phyloP scores from a whole-genome alignment of 2,113 vertebrate genomes.

The Saimiri boliviensis region DNA sequence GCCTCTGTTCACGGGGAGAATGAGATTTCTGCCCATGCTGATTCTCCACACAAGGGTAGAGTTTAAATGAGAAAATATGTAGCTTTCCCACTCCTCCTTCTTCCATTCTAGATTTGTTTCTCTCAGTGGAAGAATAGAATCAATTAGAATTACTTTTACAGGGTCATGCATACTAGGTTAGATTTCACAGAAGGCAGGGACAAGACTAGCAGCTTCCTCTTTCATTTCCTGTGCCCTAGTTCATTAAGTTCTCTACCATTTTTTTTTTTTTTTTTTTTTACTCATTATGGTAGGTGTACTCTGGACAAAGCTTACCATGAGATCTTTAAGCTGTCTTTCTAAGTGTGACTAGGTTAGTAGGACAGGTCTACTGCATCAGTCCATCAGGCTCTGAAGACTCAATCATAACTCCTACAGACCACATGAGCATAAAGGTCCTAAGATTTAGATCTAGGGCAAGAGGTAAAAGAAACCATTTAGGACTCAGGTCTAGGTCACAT shows the following conservation, averaged over 20 bases:
- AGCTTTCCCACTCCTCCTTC: neutral
- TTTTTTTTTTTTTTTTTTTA: neutral
- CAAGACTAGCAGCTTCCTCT: neutral
- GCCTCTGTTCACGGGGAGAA: neutral
- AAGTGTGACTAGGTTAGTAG: neutral
- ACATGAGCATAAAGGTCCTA: neutral
- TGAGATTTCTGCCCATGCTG: neutral
- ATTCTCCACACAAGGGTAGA: neutral
- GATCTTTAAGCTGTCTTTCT: neutral
- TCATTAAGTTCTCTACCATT: neutral
- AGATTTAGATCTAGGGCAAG: constrained; percentile 25
- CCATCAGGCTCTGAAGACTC: neutral
- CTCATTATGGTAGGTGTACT: neutral
- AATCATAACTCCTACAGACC: neutral
- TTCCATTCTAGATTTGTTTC: constrained; percentile 2
- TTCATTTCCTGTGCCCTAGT: neutral
- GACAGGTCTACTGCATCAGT: neutral
- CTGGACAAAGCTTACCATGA: neutral
- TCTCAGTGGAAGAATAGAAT: neutral
- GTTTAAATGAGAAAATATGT: neutral
- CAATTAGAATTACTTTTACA: constrained; percentile 13
- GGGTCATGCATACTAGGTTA: neutral
- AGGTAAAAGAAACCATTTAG: neutral
- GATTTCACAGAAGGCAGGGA: neutral
- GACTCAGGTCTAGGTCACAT: neutral